Evolutionary conservation across 2,888 invertebrate genomes (phyloP).

Genomic region (Criorhina ranunculi): DNA sequence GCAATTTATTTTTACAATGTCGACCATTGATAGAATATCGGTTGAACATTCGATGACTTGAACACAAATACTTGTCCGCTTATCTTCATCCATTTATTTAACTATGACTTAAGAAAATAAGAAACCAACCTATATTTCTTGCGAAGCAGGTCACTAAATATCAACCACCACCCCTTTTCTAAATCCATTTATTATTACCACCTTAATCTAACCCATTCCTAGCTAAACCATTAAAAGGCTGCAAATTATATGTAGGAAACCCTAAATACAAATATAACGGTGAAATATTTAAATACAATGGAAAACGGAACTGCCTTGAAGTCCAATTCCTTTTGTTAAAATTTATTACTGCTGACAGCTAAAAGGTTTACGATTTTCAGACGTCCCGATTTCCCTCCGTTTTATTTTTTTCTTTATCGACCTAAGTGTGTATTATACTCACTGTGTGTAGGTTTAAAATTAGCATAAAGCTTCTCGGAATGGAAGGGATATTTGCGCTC

Average conservation of each 20-base stretch:
- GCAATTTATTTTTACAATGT: too few species aligned
- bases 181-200: background rate
- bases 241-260: constrained; percentile 33
- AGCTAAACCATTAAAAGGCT: constrained; percentile 23
- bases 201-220: background rate
- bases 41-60: too few species aligned
- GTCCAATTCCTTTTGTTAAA: constrained; percentile 67
- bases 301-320: constrained; percentile 66
- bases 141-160: background rate
- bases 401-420: background rate
- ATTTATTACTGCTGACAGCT: constrained; percentile 74
- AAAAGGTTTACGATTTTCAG: constrained; percentile 74
- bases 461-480: constrained; percentile 47
- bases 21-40: too few species aligned
- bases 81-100: too few species aligned
- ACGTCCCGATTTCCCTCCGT: constrained; percentile 39
- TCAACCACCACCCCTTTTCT: background rate
- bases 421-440: background rate
- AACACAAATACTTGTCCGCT: too few species aligned
- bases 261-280: constrained; percentile 25
- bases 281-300: constrained; percentile 66
- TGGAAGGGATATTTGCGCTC: constrained; percentile 39
- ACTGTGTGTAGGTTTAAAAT: constrained; percentile 23
- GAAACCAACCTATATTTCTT: too few species aligned
- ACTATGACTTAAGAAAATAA: too few species aligned